Conservation (phyloP, 2,113 vertebrate genomes). For the Progne subis region DNA sequence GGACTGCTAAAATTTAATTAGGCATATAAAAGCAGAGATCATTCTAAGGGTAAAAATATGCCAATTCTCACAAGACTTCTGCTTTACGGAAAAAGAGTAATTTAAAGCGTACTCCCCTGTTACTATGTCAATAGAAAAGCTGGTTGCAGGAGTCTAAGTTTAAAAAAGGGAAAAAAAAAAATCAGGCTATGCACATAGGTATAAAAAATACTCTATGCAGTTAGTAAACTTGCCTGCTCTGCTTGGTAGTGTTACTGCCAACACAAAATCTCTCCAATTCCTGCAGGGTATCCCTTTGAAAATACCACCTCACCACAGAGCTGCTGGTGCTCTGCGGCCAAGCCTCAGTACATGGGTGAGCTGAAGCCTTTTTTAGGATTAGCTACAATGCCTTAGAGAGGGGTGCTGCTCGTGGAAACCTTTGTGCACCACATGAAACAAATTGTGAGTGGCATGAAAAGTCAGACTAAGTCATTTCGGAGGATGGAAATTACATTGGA, state of each 20-base stretch:
- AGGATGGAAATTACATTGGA: slow-evolving; percentile 3
- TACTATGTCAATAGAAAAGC: slow-evolving; percentile 52
- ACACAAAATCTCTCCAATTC: background rate
- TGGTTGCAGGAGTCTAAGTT: slow-evolving; percentile 28
- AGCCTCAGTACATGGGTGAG: background rate
- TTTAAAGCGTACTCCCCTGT: slow-evolving; percentile 63
- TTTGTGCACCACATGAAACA: background rate
- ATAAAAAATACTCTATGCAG: background rate
- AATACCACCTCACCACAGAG: background rate
- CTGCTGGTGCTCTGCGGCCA: background rate
- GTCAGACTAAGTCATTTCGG: slow-evolving; percentile 27
- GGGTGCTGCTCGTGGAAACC: background rate
- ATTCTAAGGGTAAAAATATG: slow-evolving; percentile 76
- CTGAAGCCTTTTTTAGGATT: background rate
- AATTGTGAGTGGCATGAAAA: slow-evolving; percentile 41
- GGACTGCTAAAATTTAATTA: slow-evolving; percentile 83
- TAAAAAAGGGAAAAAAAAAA: background rate
- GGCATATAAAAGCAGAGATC: slow-evolving; percentile 81
- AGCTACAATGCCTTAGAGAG: background rate
- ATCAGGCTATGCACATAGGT: background rate
- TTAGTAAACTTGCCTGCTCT: background rate
- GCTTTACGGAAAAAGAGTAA: slow-evolving; percentile 58
- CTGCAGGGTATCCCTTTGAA: background rate
- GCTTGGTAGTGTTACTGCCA: background rate
- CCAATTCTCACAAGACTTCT: slow-evolving; percentile 72